Base-by-base conservation (phyloP, 2,888 invertebrate species). In the Unio delphinus region DNA sequence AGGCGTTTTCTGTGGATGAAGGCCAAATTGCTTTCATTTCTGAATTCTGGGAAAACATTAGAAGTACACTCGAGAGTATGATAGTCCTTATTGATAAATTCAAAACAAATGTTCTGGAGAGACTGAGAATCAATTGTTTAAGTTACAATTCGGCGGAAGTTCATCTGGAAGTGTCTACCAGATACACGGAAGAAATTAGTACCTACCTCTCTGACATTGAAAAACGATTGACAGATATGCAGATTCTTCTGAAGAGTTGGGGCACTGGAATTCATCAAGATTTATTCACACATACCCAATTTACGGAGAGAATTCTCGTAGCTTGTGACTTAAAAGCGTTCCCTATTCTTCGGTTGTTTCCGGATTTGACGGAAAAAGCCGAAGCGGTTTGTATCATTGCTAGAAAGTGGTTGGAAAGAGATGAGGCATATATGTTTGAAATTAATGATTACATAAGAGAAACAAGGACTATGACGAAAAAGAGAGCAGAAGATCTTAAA, bases 371-470 rank as follows among this genome's bases (percentile, higher is more conserved):
- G 61, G 80, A 79, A 64, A 88, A 88, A 68, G 72, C 88, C 28
- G 75, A 77, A 23, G 61, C 65, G 5, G 76, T 86, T 78, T 87
- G 84, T 72, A 76, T 75, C 45, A 76, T 82, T 17, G 81, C 87
- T 0, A 73, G 79, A 28, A 80, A 79, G 67, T 89, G 89, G 89
- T 67, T 88, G 28, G 83, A 86, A 55, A 72, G 87, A 28, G 89
- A 89, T 67, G 87, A 88, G 70, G 80, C 78, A 20, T 89, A 87
- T 65, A 84, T 89, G 81, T 81, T 83, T 68, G 87, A 88, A 68
- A 84, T 89, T 7, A 81, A 83, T 69, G 79, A 82, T 28, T 85
- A 84, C 70, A 87, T 89, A 34, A 71, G 83, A n/a, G 84, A 88
- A 71, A 84, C 84, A 11, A 72, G 87, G 59, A 72, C 77, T 20